phyloP scores from a whole-genome alignment of 2,888 invertebrate species.

The Pseudoips prasinana region DNA sequence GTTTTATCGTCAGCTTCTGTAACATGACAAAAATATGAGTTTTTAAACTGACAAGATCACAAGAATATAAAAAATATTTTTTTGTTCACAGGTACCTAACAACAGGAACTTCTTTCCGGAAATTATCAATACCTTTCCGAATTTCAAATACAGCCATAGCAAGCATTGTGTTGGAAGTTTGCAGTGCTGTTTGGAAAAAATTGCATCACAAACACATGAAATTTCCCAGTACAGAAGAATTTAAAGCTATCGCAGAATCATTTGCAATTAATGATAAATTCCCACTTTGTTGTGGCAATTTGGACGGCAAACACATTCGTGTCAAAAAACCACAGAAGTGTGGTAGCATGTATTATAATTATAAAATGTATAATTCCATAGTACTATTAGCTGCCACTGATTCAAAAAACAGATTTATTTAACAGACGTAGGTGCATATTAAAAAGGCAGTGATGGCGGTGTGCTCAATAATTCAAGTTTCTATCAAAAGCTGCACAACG shows the following conservation, averaged over 20 bases:
- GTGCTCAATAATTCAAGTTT: constrained; percentile 19
- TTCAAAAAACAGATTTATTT: constrained; percentile 20
- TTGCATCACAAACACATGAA: constrained; percentile 13
- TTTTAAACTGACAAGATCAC: constrained; percentile 3
- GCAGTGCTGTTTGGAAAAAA: constrained; percentile 18
- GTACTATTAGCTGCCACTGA: constrained; percentile 24
- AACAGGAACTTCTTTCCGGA: constrained; percentile 19
- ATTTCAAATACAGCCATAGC: constrained; percentile 26
- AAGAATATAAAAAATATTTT: constrained; percentile 9
- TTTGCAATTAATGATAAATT: constrained; percentile 20
- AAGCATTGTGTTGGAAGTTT: constrained; percentile 13
- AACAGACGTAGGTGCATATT: constrained; percentile 22
- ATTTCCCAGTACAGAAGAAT: constrained; percentile 19
- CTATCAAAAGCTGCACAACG: constrained; percentile 20
- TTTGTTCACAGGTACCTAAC: constrained; percentile 17
- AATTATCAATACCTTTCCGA: constrained; percentile 18
- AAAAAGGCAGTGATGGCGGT: constrained; percentile 19
- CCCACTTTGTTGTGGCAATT: constrained; percentile 20
- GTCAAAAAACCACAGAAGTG: constrained; percentile 18
- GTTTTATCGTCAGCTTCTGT: constrained; percentile 18
- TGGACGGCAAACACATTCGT: constrained; percentile 28
- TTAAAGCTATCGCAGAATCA: constrained; percentile 14
- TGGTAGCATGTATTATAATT: constrained; percentile 23
- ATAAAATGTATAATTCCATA: constrained; percentile 19
- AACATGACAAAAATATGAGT: constrained; percentile 8